Base-by-base conservation (phyloP, 2,888 invertebrate species). In the Andrena dorsata region DNA sequence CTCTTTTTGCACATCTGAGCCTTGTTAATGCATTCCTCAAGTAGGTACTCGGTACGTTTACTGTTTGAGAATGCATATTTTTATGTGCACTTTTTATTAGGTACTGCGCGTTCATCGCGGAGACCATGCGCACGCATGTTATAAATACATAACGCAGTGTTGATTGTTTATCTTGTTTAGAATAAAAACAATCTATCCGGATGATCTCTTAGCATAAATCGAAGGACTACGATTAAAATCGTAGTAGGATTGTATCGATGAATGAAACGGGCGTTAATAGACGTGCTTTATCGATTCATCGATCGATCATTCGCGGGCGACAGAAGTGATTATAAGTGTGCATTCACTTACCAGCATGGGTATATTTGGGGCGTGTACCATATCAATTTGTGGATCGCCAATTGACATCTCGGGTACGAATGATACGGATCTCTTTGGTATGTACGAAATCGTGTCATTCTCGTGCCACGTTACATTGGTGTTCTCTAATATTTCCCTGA, bases 401-500 rank as follows among this genome's bases (percentile, higher is more conserved):
- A 96, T 89, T 0, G 98, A 98, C 90, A 95, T 92, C 41, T 97
- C 96, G 1, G 94, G 95, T 1, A 96, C 92, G 90, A 96, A 97
- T 70, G 95, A 86, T 8, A 97, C 94, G 1, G 91, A 92, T 26
- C 96, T 94, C 68, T 93, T 94, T 0, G 97, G 97, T 0, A 93
- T 94, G 91, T 96, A 97, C 0, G 95, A 95, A 85, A 97, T 92
- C 0, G 97, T 96, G 0, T 96, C 96, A 83, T 96, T 96, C 6
- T 95, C 95, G 83, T 95, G 94, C 93, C 96, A 95, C 5, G 95
- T 95, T 8, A 96, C 94, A 88, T 97, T 96, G 47, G 94, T 94
- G 89, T 97, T 96, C 66, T 95, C 95, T 69, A 97, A 93, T 63
- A 95, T 91, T 94, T 98, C 97, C 90, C 97, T 97, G 93, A n/a